phyloP scores from a whole-genome alignment of 2,797 vertebrate species.

The Dryobates pubescens region DNA sequence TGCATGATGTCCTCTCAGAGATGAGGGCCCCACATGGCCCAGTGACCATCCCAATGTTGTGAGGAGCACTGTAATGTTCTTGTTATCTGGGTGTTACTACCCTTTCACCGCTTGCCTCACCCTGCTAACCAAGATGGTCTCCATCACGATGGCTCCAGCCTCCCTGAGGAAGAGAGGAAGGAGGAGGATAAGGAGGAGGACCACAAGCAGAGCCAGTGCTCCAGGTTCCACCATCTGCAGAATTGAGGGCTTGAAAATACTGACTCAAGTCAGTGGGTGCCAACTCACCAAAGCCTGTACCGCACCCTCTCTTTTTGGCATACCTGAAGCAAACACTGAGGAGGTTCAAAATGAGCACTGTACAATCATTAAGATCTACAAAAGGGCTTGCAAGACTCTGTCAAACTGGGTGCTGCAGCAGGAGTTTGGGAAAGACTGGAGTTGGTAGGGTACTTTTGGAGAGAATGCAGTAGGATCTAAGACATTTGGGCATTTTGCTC shows the following conservation, averaged over 20 bases:
- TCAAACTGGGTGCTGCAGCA: neutral
- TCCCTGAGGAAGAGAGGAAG: neutral
- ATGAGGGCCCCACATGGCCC: neutral
- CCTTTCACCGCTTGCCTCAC: neutral
- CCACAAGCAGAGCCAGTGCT: neutral
- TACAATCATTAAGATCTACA: slow-evolving; percentile 23
- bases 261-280: slow-evolving; percentile 59
- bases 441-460: neutral
- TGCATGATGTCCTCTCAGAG: neutral
- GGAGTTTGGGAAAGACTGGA: neutral
- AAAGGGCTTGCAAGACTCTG: slow-evolving; percentile 24
- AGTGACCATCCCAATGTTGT: rapidly evolving
- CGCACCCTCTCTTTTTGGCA: slow-evolving; percentile 52
- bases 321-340: slow-evolving; percentile 2
- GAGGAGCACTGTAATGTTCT: neutral
- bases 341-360: slow-evolving; percentile 51
- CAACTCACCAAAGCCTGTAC: neutral
- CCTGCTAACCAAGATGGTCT: neutral
- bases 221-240: slow-evolving; percentile 18
- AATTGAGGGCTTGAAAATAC: slow-evolving; percentile 35
- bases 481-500: neutral
- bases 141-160: neutral
- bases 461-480: neutral
- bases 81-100: neutral
- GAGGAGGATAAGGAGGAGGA: neutral